phyloP scores from a whole-genome alignment of 2,888 invertebrate genomes.

The Aphidius colemani region DNA sequence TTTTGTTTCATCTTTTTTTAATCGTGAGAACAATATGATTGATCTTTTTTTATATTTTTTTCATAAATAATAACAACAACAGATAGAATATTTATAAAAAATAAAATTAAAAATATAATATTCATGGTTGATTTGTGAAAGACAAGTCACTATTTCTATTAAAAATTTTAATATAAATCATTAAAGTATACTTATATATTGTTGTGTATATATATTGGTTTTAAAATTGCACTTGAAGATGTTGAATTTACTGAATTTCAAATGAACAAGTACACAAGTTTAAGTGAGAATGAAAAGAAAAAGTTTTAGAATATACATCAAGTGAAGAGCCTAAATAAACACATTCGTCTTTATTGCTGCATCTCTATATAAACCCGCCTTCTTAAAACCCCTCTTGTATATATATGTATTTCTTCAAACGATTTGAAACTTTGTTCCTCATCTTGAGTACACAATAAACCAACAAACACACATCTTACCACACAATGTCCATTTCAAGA shows the following conservation, averaged over 20 bases:
- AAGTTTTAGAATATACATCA: slow-evolving; percentile 34
- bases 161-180: slow-evolving; percentile 5
- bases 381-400: slow-evolving; percentile 32
- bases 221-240: too few relatives aligned
- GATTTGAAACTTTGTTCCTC: slow-evolving; percentile 40
- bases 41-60: not conserved
- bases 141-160: not conserved
- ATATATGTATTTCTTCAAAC: slow-evolving; percentile 27
- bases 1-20: not conserved
- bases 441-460: not conserved
- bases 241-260: too few relatives aligned
- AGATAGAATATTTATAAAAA: not conserved
- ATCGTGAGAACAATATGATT: not conserved
- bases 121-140: too few relatives aligned
- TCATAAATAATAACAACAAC: not conserved
- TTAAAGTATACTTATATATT: not conserved
- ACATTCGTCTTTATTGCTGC: slow-evolving; percentile 57
- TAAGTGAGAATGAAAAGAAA: slow-evolving; percentile 11
- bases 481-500: too few relatives aligned
- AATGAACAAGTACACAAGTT: not conserved
- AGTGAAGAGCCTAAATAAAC: slow-evolving; percentile 57
- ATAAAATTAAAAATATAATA: too few relatives aligned
- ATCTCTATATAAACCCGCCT: slow-evolving; percentile 37
- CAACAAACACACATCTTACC: not conserved
- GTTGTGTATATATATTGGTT: not conserved